These are phyloP conservation scores for Rhinoderma darwinii DNA, from an alignment of 2,113 vertebrate species.

Conservation along the genomic window DNA sequence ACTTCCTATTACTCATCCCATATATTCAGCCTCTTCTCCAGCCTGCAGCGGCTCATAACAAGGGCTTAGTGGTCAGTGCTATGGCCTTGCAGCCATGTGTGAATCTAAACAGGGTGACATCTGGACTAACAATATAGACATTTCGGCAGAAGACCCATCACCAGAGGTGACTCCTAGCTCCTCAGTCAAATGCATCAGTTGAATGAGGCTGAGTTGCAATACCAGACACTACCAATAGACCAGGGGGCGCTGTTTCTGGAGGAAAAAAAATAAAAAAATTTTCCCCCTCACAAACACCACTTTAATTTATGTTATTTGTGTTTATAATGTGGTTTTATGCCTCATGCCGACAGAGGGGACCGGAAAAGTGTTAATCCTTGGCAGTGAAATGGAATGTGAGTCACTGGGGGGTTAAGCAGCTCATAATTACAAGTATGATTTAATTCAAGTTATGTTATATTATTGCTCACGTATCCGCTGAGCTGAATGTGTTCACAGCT, in stretches of 20 bases:
- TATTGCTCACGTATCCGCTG: not conserved
- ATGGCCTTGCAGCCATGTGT: too few relatives aligned
- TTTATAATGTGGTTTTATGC: not conserved
- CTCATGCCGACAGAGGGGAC: not conserved
- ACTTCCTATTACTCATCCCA: not conserved
- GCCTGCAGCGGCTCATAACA: not conserved
- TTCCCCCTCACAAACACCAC: not conserved
- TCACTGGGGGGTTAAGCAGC: constrained; percentile 48
- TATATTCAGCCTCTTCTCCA: not conserved
- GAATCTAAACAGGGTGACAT: too few relatives aligned
- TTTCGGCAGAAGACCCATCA: too few relatives aligned
- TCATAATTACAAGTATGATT: constrained; percentile 45
- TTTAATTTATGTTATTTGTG: not conserved
- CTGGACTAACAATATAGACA: too few relatives aligned
- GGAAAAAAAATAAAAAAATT: too few relatives aligned
- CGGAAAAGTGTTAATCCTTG: constrained; percentile 44
- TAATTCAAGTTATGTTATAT: constrained; percentile 23
- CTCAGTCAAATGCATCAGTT: too few relatives aligned
- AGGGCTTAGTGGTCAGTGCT: too few relatives aligned
- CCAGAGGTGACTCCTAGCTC: too few relatives aligned
- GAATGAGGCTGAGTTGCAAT: too few relatives aligned
- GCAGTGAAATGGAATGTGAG: constrained; percentile 41
- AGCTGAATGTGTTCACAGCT: not conserved
- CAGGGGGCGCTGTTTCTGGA: too few relatives aligned
- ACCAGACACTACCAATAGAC: too few relatives aligned